Percentiles rank a stretch among this genome's conserved stretches.
These are phyloP conservation scores for Oenanthe melanoleuca DNA, from an alignment of 2,113 vertebrate species.

Conservation along the genomic window DNA sequence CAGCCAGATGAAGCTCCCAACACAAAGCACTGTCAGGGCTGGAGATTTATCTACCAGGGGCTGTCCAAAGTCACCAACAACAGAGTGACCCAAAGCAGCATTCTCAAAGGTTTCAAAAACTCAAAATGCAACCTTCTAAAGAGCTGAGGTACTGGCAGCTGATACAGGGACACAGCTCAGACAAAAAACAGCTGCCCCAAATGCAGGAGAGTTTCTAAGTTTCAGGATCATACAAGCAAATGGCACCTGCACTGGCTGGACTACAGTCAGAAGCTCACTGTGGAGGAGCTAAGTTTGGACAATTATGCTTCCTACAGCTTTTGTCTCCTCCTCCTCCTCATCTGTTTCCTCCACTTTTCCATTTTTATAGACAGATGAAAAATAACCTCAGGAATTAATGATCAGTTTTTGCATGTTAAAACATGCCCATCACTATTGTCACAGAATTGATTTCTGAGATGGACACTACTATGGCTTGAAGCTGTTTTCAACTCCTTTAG, in stretches of 20 bases:
- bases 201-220: not conserved
- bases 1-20: not conserved
- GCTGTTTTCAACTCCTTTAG: not conserved
- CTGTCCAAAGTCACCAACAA: not conserved
- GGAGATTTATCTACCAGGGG: not conserved
- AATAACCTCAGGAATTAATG: not conserved
- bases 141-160: not conserved
- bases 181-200: not conserved
- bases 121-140: not conserved
- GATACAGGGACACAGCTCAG: not conserved
- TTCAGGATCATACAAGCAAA: not conserved
- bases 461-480: not conserved
- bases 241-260: not conserved
- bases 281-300: not conserved
- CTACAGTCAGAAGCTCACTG: not conserved
- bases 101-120: not conserved
- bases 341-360: not conserved
- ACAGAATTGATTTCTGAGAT: not conserved
- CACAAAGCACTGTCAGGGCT: not conserved
- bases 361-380: not conserved
- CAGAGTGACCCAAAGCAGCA: not conserved
- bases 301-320: not conserved
- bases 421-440: fast-evolving
- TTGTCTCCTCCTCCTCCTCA: not conserved
- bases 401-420: not conserved